These are phyloP conservation scores for Paracentrotus lividus DNA, from an alignment of 53 echinoderm and acorn worm genomes.

Conservation along the genomic window DNA sequence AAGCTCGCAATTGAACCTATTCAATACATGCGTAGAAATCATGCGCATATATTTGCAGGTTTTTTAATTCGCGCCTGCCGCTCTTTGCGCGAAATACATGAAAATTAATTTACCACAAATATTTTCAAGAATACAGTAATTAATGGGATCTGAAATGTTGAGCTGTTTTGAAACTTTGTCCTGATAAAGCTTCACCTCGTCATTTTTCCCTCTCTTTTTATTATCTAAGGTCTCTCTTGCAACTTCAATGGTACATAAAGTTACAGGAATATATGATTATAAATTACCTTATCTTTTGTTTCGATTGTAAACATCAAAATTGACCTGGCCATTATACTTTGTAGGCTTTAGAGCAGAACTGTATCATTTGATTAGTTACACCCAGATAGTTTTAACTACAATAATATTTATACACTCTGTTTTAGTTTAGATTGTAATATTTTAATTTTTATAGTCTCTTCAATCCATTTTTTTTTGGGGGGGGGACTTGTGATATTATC, in stretches of 20 bases:
- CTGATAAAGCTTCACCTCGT: too few species aligned
- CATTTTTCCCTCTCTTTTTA: too few species aligned
- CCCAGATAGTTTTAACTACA: background rate
- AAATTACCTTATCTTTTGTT: background rate
- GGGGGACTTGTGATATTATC: too few species aligned
- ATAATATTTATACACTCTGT: constrained; percentile 17
- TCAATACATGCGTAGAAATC: too few species aligned
- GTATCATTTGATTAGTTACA: constrained; percentile 16
- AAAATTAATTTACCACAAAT: too few species aligned
- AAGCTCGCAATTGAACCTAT: too few species aligned
- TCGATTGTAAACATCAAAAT: background rate
- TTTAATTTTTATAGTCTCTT: background rate
- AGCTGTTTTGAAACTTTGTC: too few species aligned
- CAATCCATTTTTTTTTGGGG: background rate
- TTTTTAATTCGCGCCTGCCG: too few species aligned
- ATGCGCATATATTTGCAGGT: too few species aligned
- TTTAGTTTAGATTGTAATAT: background rate
- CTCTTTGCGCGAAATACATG: too few species aligned
- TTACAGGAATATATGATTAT: background rate
- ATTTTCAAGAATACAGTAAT: too few species aligned
- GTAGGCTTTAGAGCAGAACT: background rate
- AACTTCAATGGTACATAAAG: background rate
- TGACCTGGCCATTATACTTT: background rate
- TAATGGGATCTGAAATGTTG: too few species aligned
- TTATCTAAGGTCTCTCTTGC: background rate